Base-by-base conservation (phyloP, 2,797 vertebrate genomes). In the Pagetopsis macropterus region DNA sequence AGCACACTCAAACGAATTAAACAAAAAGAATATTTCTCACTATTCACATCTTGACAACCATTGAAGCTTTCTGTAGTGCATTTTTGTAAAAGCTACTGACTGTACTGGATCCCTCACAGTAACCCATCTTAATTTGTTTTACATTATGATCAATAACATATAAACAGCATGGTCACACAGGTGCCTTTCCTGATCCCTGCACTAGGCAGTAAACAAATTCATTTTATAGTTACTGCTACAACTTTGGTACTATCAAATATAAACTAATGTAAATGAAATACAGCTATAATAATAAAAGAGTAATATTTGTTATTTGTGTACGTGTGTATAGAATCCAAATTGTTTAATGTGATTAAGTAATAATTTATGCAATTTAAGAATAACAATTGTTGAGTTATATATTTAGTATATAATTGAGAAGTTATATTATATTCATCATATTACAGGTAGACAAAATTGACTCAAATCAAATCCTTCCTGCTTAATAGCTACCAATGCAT, bases 1-100 rank as follows among this genome's bases (percentile, higher is more conserved):
- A 60, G 67, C 57, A 75, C 52, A 11, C 70, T 13, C 17, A 74
- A 49, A 63, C 16, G 59, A 66, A 23, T 60, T 72, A 37, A 74
- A 40, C 43, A 49, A 50, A 41, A 33, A 27, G 17, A 57, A 64
- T 65, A 56, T 72, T 61, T 66, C n/a, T 50, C 16, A 4, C 16
- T 49, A 49, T 14, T 49, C n/a, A 3, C 3, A 4, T 57, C 51
- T 37, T 71, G 41, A 54, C 23, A 33, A 51, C 17, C 37, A 57
- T 27, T 23, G 11, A 62, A 14, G 48, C 27, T 21, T 61, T 49
- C 1, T 1, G 8, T 23, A 10, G 37, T 37, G 33, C 33, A 37
- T 37, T 37, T 6, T 37, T 37, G 33, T 37, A 37, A 37, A 37
- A 37, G 33, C 33, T 37, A 37, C 7, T 37, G 33, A 37, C 33